phyloP scores from a whole-genome alignment of 2,113 vertebrate species.

The Onychostoma macrolepis region DNA sequence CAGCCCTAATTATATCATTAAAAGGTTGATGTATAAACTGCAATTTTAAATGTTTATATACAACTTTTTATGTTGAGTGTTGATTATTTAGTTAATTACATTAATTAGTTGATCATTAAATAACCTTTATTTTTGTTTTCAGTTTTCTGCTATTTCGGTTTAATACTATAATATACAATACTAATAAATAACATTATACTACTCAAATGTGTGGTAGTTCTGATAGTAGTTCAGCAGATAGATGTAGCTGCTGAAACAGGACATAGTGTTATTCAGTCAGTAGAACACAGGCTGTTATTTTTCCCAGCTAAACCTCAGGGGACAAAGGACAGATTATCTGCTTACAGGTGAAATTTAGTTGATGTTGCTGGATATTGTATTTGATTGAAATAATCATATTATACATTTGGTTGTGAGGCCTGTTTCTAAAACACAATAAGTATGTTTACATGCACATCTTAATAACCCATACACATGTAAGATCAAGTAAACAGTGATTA shows the following conservation, averaged over 20 bases:
- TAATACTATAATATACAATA: neutral
- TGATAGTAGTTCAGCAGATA: conserved; percentile 52
- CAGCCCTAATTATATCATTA: no score
- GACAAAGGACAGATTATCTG: neutral
- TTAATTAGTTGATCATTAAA: no score
- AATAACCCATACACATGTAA: neutral
- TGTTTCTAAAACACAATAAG: neutral
- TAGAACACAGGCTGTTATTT: conserved; percentile 47
- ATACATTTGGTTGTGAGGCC: neutral
- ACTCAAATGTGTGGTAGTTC: neutral
- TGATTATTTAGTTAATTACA: no score
- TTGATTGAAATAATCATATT: neutral
- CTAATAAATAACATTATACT: neutral
- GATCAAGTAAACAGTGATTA: neutral
- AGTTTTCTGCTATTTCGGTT: no score
- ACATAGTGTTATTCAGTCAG: conserved; percentile 53
- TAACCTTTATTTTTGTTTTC: no score
- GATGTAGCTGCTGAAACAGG: conserved; percentile 47
- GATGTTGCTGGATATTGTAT: neutral
- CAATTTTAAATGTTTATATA: no score
- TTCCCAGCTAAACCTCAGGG: conserved; percentile 40
- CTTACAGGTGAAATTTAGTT: neutral
- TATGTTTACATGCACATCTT: neutral
- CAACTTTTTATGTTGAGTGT: no score
- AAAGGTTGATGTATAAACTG: no score